A percentile compares a stretch with the other conserved stretches of the same genome.
phyloP scores from a whole-genome alignment of 2,888 invertebrate species.

The Drosophila picticornis region DNA sequence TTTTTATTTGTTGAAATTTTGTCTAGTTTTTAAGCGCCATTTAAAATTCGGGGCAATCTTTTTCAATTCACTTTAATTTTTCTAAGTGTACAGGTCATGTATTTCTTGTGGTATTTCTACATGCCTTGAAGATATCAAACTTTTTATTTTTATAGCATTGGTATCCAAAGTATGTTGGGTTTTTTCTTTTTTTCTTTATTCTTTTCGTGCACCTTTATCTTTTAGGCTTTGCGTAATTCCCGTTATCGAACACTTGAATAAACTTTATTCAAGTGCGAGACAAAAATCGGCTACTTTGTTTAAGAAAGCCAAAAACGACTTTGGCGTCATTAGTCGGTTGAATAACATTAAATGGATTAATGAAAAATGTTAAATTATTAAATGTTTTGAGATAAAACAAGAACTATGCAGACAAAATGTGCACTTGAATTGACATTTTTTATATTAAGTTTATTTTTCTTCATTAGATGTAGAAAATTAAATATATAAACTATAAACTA shows the following conservation, averaged over 20 bases:
- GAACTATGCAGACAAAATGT: neutral
- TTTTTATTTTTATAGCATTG: neutral
- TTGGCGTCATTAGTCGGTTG: slow-evolving; percentile 11
- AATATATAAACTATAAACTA: neutral
- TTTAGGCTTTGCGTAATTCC: neutral
- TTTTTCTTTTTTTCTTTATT: neutral
- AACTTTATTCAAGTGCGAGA: slow-evolving; percentile 14
- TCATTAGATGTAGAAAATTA: neutral
- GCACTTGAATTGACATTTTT: neutral
- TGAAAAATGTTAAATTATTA: neutral
- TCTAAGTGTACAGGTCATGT: neutral
- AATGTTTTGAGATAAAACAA: neutral
- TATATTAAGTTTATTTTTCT: neutral
- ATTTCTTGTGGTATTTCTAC: neutral
- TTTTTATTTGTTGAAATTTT: neutral
- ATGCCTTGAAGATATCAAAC: neutral
- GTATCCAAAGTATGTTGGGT: neutral
- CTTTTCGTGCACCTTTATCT: neutral
- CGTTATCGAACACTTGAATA: slow-evolving; percentile 30
- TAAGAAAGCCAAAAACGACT: slow-evolving; percentile 8
- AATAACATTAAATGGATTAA: slow-evolving; percentile 5
- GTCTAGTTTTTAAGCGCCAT: neutral
- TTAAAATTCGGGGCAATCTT: neutral
- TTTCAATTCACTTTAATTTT: neutral
- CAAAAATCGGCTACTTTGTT: slow-evolving; percentile 18